Evolutionary conservation across 2,888 invertebrate genomes (phyloP).

Genomic region (Tuberolachnus salignus): DNA sequence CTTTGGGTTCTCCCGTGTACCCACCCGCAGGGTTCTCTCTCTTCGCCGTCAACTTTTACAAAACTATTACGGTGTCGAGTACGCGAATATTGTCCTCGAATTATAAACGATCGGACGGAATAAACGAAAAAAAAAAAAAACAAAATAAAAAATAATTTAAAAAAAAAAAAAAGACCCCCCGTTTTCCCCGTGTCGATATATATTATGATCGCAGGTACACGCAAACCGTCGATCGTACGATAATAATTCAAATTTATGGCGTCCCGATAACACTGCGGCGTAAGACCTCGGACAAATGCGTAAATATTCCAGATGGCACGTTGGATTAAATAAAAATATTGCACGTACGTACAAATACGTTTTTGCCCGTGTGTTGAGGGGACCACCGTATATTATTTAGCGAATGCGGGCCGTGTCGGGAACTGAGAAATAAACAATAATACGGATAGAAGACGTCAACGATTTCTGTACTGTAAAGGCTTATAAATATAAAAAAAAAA

Average conservation of each 20-base stretch:
- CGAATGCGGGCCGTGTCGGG: neutral
- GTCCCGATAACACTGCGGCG: neutral
- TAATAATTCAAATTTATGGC: conserved; percentile 17
- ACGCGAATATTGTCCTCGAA: no score
- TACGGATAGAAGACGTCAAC: neutral
- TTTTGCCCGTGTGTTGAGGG: neutral
- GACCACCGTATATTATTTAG: conserved; percentile 6
- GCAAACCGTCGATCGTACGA: conserved; percentile 1
- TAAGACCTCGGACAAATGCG: neutral
- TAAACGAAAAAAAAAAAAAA: no score
- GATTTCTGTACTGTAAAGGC: neutral
- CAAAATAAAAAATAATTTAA: no score
- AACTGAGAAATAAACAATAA: conserved; percentile 14
- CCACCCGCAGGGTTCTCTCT: no score
- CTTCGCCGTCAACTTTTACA: no score
- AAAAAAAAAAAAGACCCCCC: no score
- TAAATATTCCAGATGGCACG: conserved; percentile 11
- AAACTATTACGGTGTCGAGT: no score
- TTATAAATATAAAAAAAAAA: no score
- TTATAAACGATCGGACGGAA: no score
- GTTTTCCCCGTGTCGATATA: no score
- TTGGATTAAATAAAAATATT: conserved; percentile 19
- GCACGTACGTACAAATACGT: neutral
- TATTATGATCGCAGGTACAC: neutral
- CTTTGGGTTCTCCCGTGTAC: no score